Percentiles rank a stretch among this genome's conserved stretches.
phyloP scores from a whole-genome alignment of 2,797 vertebrate genomes.

The Brotula barbata region DNA sequence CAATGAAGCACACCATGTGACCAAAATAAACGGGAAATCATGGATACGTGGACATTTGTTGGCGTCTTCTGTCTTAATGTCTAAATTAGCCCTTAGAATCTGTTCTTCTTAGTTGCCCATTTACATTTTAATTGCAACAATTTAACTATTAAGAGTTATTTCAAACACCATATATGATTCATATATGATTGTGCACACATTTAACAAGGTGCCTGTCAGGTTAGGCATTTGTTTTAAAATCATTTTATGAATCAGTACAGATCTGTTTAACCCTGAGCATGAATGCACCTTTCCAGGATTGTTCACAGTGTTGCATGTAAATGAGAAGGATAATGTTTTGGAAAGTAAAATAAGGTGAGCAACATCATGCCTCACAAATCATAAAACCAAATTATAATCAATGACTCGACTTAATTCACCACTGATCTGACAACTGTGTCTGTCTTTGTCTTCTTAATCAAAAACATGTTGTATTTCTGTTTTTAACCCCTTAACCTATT shows the following conservation, averaged over 20 bases:
- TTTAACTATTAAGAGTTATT: too few relatives aligned
- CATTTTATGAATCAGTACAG: too few relatives aligned
- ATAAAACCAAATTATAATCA: too few relatives aligned
- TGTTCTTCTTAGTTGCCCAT: conserved; percentile 3
- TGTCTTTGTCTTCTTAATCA: neutral
- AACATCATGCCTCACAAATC: neutral
- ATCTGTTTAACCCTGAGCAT: too few relatives aligned
- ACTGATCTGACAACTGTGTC: conserved; percentile 29
- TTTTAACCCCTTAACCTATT: neutral
- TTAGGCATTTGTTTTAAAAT: too few relatives aligned
- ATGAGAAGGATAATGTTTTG: conserved; percentile 45
- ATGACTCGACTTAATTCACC: neutral
- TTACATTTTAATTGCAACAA: neutral
- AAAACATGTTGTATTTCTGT: neutral
- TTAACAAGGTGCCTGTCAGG: too few relatives aligned
- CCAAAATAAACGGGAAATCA: conserved; percentile 68
- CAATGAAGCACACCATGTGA: conserved; percentile 52
- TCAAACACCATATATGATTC: too few relatives aligned
- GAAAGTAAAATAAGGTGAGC: conserved; percentile 65
- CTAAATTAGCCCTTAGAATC: conserved; percentile 2
- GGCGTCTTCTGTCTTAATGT: conserved; percentile 64
- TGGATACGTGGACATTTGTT: conserved; percentile 64
- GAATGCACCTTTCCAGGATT: conserved; percentile 60
- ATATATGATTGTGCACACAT: too few relatives aligned
- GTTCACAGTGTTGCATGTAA: conserved; percentile 42